Conservation (phyloP, 2,888 invertebrate species). For the Anoplius nigerrimus region DNA sequence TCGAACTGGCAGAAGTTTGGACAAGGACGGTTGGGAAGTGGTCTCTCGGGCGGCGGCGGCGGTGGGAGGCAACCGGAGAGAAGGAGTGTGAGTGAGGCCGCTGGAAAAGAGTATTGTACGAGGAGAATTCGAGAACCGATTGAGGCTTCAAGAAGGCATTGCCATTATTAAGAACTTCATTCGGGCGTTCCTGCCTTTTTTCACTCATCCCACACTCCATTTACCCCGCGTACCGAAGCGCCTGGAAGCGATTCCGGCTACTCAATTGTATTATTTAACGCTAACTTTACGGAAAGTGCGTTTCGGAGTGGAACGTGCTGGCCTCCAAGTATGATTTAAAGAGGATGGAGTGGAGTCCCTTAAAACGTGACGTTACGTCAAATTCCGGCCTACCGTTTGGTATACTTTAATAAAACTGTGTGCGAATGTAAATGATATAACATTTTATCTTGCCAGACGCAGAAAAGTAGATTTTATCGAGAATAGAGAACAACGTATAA, state of each 20-base stretch:
- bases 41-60: not conserved
- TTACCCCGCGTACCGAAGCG: not conserved
- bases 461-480: no score
- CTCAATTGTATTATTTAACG: conserved; percentile 60
- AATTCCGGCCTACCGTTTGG: no score
- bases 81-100: conserved; percentile 2
- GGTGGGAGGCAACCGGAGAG: conserved; percentile 4
- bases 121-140: conserved; percentile 9
- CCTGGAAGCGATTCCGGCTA: conserved; percentile 28
- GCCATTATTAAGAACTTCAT: conserved; percentile 60
- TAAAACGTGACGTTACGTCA: no score
- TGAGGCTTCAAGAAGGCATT: conserved; percentile 32
- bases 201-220: conserved; percentile 6
- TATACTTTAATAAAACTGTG: no score
- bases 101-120: not conserved
- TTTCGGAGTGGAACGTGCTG: conserved; percentile 6
- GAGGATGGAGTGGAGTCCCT: not conserved
- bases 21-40: not conserved
- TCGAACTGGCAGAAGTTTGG: conserved; percentile 33
- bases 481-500: no score
- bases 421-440: no score
- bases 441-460: no score
- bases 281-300: conserved; percentile 49
- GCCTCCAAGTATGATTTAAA: conserved; percentile 12
- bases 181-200: conserved; percentile 37